These are phyloP conservation scores for Protonemura montana DNA, from an alignment of 2,888 invertebrate genomes.

Conservation along the genomic window DNA sequence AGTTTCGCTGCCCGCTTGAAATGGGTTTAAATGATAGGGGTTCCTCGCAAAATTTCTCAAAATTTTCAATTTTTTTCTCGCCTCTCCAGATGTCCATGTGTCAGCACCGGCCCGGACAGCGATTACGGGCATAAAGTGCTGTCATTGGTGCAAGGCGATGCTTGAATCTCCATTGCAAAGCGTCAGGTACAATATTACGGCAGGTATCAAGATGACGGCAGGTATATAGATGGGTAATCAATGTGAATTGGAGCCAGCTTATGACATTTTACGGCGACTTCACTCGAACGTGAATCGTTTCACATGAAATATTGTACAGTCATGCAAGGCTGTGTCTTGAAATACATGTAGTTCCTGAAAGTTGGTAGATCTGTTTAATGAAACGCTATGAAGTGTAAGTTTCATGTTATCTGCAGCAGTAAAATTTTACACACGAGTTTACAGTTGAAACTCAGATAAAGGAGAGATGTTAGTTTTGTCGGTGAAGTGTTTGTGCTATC, in stretches of 20 bases:
- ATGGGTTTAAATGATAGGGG: too few species aligned
- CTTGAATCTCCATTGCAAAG: too few species aligned
- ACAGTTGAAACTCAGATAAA: neutral
- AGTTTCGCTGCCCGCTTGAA: too few species aligned
- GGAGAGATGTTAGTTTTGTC: neutral
- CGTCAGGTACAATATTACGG: too few species aligned
- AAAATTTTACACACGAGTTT: neutral
- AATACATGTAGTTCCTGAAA: neutral
- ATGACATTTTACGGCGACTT: neutral
- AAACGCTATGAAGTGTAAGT: neutral
- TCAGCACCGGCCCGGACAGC: too few species aligned
- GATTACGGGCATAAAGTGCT: too few species aligned
- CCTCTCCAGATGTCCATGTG: too few species aligned
- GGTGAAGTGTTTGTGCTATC: neutral
- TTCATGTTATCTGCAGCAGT: neutral
- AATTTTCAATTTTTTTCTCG: too few species aligned
- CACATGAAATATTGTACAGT: neutral
- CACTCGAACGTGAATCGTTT: neutral
- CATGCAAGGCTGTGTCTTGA: neutral
- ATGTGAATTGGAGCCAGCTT: neutral
- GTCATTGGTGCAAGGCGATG: too few species aligned
- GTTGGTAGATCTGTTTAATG: neutral
- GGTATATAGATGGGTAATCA: neutral
- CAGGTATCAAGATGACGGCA: too few species aligned
- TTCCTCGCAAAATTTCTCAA: too few species aligned